phyloP scores from a whole-genome alignment of 2,888 invertebrate genomes.

The Orgyia antiqua region DNA sequence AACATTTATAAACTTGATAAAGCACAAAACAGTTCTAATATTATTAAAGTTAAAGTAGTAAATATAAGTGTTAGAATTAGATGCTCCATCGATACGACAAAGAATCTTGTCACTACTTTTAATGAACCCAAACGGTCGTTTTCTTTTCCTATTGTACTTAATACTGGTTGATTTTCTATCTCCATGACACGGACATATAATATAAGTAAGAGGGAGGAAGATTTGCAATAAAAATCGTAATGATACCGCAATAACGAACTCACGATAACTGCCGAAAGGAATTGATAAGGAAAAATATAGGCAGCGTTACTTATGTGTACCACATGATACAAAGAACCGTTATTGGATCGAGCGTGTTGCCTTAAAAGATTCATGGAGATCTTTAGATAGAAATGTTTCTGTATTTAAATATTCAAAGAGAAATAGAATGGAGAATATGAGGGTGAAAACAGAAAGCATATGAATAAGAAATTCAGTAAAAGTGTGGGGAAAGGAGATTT shows the following conservation, averaged over 20 bases:
- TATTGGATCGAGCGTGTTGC: constrained; percentile 28
- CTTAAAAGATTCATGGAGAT: constrained; percentile 30
- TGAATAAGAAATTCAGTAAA: constrained; percentile 4
- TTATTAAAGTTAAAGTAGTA: no score
- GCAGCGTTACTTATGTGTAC: constrained; percentile 26
- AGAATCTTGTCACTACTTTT: no score
- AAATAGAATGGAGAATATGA: constrained; percentile 13
- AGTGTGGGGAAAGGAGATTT: constrained; percentile 1
- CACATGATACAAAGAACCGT: constrained; percentile 24
- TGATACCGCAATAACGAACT: constrained; percentile 33
- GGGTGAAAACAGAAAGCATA: constrained; percentile 2
- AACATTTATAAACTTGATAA: no score
- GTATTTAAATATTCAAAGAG: constrained; percentile 25
- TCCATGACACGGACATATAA: constrained; percentile 25
- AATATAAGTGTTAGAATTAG: no score
- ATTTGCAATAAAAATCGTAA: constrained; percentile 31
- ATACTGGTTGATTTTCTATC: constrained; percentile 8
- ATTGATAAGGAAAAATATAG: constrained; percentile 35
- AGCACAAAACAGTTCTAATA: no score
- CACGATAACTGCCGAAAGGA: constrained; percentile 28
- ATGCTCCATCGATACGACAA: no score
- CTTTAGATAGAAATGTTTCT: constrained; percentile 24
- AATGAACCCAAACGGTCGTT: no score
- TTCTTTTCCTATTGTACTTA: neutral
- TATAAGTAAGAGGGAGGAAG: constrained; percentile 18